Evolutionary conservation across 64 coral and sea anemone species (phyloP).

Genomic region (Hydrozoanthus tunicans): DNA sequence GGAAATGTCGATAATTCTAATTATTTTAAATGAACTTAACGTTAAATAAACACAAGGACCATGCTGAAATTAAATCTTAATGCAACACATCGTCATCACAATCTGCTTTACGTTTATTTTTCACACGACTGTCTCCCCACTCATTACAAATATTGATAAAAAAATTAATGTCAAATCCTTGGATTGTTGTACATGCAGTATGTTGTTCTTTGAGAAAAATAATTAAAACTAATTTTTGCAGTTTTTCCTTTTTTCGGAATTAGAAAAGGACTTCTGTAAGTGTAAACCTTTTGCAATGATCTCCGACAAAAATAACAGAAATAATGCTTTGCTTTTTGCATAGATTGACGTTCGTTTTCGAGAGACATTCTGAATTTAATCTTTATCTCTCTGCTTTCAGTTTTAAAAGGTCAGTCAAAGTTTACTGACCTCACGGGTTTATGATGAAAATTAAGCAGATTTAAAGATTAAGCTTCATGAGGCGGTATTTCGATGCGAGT

Average conservation of each 20-base stretch:
- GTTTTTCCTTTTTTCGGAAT: neutral
- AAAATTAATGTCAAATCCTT: neutral
- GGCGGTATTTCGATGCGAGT: neutral
- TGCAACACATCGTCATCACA: slow-evolving; percentile 13
- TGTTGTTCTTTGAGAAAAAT: neutral
- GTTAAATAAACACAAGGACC: slow-evolving; percentile 49
- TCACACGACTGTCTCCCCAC: slow-evolving; percentile 24
- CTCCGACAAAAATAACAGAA: neutral
- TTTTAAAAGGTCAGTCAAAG: slow-evolving; percentile 3
- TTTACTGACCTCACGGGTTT: neutral
- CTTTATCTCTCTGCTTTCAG: slow-evolving; percentile 1
- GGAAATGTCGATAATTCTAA: slow-evolving; percentile 36
- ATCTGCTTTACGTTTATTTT: slow-evolving; percentile 15
- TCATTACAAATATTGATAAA: slow-evolving; percentile 4
- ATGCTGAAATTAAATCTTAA: slow-evolving; percentile 3
- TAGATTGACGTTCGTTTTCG: too few species aligned
- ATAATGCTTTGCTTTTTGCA: neutral
- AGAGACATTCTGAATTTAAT: neutral
- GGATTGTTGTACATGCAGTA: neutral
- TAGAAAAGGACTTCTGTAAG: neutral
- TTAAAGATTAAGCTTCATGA: slow-evolving; percentile 29
- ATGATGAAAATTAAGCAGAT: slow-evolving; percentile 34
- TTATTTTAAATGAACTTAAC: slow-evolving; percentile 57
- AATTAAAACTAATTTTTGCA: too few species aligned
- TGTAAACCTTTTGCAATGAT: neutral